Conservation (phyloP, 35 echinoderm and acorn worm species). For the Chiridota heheva region DNA sequence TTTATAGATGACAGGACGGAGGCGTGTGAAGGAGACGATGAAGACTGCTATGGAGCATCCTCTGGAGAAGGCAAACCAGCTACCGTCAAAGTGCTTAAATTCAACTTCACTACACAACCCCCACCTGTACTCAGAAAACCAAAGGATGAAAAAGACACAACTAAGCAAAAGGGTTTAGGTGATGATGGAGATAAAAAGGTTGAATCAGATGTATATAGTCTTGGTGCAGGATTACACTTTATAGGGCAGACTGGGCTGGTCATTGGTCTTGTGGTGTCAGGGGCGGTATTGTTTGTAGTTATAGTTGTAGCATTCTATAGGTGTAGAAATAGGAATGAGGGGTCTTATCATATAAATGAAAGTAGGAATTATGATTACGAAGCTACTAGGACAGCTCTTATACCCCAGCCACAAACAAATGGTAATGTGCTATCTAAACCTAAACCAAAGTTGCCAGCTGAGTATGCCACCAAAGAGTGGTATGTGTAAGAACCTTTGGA, state of each 20-base stretch:
- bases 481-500: slow-evolving; percentile 78
- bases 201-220: too few relatives aligned
- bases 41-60: too few relatives aligned
- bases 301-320: slow-evolving; percentile 83
- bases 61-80: too few relatives aligned
- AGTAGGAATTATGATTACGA: slow-evolving; percentile 89
- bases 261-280: slow-evolving; percentile 69
- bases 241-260: slow-evolving; percentile 82
- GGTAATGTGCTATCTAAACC: slow-evolving; percentile 87
- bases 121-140: too few relatives aligned
- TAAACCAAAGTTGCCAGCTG: slow-evolving; percentile 85
- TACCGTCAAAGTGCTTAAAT: too few relatives aligned
- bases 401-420: slow-evolving; percentile 66
- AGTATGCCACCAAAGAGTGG: slow-evolving; percentile 96
- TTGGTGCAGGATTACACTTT: slow-evolving; percentile 57
- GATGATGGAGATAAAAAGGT: too few relatives aligned
- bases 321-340: slow-evolving; percentile 95
- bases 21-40: too few relatives aligned
- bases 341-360: slow-evolving; percentile 98
- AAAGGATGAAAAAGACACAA: too few relatives aligned
- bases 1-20: too few relatives aligned
- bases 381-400: slow-evolving; percentile 69
- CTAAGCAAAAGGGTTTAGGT: too few relatives aligned
- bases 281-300: slow-evolving; percentile 73
- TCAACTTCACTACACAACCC: too few relatives aligned